phyloP scores from a whole-genome alignment of 2,797 vertebrate species.

The Mormyrops boulengeri region DNA sequence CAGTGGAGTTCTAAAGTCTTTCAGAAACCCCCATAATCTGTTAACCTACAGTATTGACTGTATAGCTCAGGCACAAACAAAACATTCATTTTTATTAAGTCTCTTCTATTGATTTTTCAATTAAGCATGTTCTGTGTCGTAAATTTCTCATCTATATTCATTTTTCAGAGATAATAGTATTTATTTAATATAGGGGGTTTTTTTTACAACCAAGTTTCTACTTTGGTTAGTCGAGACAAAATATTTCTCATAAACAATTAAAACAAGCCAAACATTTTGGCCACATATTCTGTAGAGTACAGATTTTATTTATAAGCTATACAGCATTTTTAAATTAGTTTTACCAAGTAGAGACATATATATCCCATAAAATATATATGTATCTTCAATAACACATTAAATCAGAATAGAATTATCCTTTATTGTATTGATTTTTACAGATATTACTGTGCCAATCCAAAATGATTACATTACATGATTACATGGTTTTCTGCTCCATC shows the following conservation, averaged over 20 bases:
- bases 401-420: neutral
- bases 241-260: neutral
- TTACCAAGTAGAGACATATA: neutral
- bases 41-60: slow-evolving; percentile 4
- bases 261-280: neutral
- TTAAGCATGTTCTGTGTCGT: neutral
- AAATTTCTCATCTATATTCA: neutral
- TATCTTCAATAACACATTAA: neutral
- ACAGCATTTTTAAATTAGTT: neutral
- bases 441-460: neutral
- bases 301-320: neutral
- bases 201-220: neutral
- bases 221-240: neutral
- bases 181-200: neutral
- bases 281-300: neutral
- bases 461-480: neutral
- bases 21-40: neutral
- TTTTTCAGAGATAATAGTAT: neutral
- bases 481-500: neutral
- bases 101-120: neutral
- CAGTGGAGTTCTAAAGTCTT: neutral
- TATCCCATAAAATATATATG: neutral
- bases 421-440: neutral
- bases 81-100: slow-evolving; percentile 1
- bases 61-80: neutral